A percentile compares a stretch with the other conserved stretches of the same genome.
phyloP scores from a whole-genome alignment of 1,140 invertebrate species.

The Saccostrea glomerata region DNA sequence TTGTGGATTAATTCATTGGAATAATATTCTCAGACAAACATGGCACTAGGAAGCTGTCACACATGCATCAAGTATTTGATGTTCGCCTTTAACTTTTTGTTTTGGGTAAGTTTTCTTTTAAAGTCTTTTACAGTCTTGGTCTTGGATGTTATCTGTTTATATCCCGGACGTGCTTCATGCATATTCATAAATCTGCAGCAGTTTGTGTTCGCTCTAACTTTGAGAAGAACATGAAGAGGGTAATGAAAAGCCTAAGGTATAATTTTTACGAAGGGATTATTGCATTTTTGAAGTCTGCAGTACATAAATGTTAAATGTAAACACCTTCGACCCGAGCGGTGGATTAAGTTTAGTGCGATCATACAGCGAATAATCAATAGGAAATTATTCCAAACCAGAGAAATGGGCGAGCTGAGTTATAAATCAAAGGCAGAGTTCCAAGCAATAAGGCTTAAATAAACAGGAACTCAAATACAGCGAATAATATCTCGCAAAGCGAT shows the following conservation, averaged over 20 bases:
- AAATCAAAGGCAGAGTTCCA: too few relatives aligned
- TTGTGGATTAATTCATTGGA: background rate
- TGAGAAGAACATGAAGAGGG: background rate
- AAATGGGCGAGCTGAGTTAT: too few relatives aligned
- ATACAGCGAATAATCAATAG: background rate
- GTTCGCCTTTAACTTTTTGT: constrained; percentile 79
- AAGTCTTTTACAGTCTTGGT: background rate
- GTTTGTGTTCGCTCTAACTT: background rate
- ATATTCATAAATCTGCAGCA: background rate
- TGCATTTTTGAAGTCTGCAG: background rate
- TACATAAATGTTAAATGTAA: background rate
- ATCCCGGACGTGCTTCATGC: background rate
- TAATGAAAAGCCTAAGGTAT: background rate
- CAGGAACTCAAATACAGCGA: too few relatives aligned
- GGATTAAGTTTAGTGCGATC: background rate
- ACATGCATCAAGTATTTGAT: constrained; percentile 79
- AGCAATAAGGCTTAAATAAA: too few relatives aligned
- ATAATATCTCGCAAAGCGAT: too few relatives aligned
- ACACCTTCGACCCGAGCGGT: background rate
- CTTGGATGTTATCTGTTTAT: background rate
- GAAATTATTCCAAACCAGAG: too few relatives aligned
- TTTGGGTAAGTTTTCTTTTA: constrained; percentile 75
- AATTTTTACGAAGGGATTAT: background rate
- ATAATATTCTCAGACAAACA: constrained; percentile 36
- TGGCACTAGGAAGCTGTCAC: constrained; percentile 77